phyloP scores from a whole-genome alignment of 2,113 vertebrate species.

The Embiotoca jacksoni region DNA sequence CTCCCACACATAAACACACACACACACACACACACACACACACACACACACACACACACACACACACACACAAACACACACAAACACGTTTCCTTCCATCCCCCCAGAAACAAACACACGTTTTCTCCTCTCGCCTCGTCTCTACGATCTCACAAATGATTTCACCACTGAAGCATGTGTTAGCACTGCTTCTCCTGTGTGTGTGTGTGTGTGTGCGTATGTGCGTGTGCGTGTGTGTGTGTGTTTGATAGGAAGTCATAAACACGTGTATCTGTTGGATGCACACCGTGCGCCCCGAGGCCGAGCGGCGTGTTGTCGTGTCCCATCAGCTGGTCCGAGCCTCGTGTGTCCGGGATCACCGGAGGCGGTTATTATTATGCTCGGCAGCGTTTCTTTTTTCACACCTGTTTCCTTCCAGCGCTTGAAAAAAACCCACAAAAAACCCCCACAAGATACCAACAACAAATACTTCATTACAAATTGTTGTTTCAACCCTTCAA shows the following conservation, averaged over 20 bases:
- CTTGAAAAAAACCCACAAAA: no score
- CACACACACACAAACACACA: no score
- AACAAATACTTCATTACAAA: no score
- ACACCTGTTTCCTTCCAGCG: background rate
- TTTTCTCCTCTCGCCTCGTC: conserved; percentile 15
- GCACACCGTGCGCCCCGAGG: conserved; percentile 1
- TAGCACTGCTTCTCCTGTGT: conserved; percentile 16
- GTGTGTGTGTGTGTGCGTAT: conserved; percentile 17
- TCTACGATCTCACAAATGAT: conserved; percentile 53
- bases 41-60: no score
- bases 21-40: no score
- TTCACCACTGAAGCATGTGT: conserved; percentile 45
- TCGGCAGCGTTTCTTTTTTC: background rate
- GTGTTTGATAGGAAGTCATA: conserved; percentile 16
- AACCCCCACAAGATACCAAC: no score
- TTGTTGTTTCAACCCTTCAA: no score
- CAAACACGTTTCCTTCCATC: no score
- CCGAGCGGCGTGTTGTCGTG: background rate
- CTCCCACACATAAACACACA: no score
- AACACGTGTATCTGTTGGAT: background rate
- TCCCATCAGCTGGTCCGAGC: conserved; percentile 32
- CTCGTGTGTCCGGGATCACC: background rate
- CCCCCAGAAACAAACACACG: conserved; percentile 2
- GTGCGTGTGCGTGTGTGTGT: background rate
- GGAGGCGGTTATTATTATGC: conserved; percentile 11